phyloP scores from a whole-genome alignment of 2,797 vertebrate genomes.

The Xenops minutus region DNA sequence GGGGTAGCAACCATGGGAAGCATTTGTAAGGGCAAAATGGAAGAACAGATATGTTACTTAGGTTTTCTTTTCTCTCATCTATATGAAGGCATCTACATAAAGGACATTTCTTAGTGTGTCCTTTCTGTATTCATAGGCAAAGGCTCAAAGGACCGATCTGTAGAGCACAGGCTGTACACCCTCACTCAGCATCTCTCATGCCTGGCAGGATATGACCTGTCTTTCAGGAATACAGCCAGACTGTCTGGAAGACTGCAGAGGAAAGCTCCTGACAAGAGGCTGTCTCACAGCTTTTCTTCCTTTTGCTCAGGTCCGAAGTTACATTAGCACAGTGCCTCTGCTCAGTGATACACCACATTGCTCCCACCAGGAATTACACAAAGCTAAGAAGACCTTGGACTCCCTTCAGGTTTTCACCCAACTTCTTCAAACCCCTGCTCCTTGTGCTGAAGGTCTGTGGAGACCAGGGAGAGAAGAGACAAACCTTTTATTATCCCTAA shows the following conservation, averaged over 20 bases:
- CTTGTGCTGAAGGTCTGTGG: neutral
- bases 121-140: neutral
- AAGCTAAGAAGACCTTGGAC: neutral
- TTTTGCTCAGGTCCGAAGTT: neutral
- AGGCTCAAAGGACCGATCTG: neutral
- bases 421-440: neutral
- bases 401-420: neutral
- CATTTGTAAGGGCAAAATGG: neutral
- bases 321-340: neutral
- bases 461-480: neutral
- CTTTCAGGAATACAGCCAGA: slow-evolving; percentile 23
- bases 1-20: neutral
- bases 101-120: neutral
- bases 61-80: neutral
- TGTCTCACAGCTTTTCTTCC: neutral
- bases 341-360: neutral
- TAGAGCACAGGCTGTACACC: neutral
- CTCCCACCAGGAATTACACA: neutral
- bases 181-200: neutral
- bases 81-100: neutral
- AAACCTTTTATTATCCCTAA: neutral
- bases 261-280: neutral
- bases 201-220: neutral
- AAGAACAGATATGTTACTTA: neutral
- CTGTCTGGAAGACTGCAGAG: neutral